These are phyloP conservation scores for Molossus alvarezi DNA, from an alignment of 2,797 vertebrate genomes.

Conservation along the genomic window DNA sequence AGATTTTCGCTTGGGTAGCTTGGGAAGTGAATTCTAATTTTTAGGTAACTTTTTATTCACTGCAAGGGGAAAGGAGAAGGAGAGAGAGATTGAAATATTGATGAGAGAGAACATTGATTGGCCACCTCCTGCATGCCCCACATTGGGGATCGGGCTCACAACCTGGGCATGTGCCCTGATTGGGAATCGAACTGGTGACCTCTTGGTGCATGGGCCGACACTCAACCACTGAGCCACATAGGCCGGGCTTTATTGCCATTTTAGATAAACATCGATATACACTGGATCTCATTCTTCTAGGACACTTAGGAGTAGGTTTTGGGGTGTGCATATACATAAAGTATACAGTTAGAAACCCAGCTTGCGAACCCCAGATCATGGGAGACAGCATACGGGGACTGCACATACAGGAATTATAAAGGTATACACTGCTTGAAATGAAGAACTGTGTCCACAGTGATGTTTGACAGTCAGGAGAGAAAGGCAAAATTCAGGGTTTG, in stretches of 20 bases:
- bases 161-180: too few species aligned
- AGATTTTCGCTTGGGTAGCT: neutral
- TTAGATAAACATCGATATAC: neutral
- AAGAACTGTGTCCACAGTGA: neutral
- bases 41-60: neutral
- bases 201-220: too few species aligned
- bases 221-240: too few species aligned
- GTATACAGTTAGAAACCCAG: neutral
- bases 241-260: neutral
- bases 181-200: too few species aligned
- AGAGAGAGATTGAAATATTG: too few species aligned
- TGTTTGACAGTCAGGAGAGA: neutral
- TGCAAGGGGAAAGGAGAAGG: conserved; percentile 9
- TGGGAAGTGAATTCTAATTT: neutral
- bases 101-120: too few species aligned
- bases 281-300: neutral
- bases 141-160: too few species aligned
- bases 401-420: neutral
- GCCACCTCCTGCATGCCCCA: too few species aligned
- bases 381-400: neutral
- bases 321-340: neutral
- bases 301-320: neutral
- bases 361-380: neutral
- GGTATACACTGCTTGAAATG: neutral
- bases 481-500: neutral